Conservation (phyloP, 2,113 vertebrate genomes). For the Hippocampus guttulatus region DNA sequence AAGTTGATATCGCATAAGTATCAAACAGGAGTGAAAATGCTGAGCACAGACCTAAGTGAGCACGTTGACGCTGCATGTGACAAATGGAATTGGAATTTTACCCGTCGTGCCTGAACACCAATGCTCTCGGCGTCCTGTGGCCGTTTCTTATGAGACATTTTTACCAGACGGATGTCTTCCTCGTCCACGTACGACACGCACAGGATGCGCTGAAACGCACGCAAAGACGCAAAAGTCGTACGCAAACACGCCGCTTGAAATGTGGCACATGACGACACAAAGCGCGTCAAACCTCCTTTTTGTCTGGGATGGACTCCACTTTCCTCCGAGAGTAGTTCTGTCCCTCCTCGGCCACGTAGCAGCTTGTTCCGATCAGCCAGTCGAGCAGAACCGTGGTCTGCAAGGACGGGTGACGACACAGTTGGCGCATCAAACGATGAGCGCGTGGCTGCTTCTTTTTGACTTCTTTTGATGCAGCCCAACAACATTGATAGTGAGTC, state of each 20-base stretch:
- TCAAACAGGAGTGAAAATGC: too few relatives aligned
- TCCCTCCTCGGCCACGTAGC: constrained; percentile 58
- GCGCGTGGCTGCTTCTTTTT: background rate
- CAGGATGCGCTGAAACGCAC: constrained; percentile 57
- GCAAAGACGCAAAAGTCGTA: background rate
- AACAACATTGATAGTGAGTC: too few relatives aligned
- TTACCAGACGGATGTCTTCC: constrained; percentile 68
- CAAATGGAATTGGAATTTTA: constrained; percentile 6
- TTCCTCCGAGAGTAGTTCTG: constrained; percentile 74
- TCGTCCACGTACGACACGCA: constrained; percentile 81
- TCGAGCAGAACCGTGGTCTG: constrained; percentile 75
- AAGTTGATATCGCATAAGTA: background rate
- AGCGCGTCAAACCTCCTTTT: constrained; percentile 57
- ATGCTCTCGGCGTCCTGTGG: constrained; percentile 67
- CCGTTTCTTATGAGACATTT: constrained; percentile 61
- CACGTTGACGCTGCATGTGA: too few relatives aligned
- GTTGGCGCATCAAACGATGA: too few relatives aligned
- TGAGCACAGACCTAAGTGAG: too few relatives aligned
- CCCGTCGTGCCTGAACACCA: constrained; percentile 58
- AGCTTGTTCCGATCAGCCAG: constrained; percentile 66
- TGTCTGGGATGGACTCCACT: constrained; percentile 68
- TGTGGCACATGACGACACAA: too few relatives aligned
- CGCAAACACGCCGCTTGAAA: background rate
- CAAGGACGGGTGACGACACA: background rate
- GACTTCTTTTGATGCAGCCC: too few relatives aligned